Conservation (phyloP, 2,888 invertebrate species). For the Heliconius ethilla region DNA sequence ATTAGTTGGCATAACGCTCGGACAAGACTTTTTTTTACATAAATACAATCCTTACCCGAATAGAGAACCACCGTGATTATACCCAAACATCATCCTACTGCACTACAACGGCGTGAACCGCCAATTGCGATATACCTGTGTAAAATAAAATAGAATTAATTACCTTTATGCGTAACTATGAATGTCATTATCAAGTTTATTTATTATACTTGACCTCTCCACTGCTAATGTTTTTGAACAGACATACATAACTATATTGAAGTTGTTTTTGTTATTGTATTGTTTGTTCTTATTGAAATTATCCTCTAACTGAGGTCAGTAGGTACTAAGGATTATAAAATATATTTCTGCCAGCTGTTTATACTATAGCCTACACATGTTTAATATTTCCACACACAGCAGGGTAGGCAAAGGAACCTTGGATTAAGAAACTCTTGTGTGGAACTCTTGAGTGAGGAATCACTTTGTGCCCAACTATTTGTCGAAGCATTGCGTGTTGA, state of each 20-base stretch:
- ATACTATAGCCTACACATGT: background rate
- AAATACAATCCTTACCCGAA: no score
- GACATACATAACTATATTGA: background rate
- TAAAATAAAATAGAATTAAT: no score
- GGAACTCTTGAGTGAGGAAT: no score
- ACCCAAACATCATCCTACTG: no score
- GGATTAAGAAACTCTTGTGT: no score
- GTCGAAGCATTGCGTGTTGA: no score
- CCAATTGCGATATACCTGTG: background rate
- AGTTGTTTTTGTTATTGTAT: conserved; percentile 8
- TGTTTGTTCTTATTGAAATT: background rate
- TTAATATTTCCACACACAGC: no score
- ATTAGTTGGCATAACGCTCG: no score
- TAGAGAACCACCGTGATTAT: no score
- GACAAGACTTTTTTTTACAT: background rate
- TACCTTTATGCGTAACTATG: background rate
- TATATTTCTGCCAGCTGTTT: background rate
- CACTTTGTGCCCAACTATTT: no score
- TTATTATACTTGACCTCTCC: background rate
- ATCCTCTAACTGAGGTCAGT: conserved; percentile 13
- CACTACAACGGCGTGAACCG: no score
- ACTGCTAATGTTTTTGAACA: background rate
- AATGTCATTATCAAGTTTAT: background rate
- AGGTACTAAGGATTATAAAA: background rate
- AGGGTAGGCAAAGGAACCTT: no score